These are phyloP conservation scores for Lasioglossum figueresi DNA, from an alignment of 2,888 invertebrate species.

Conservation along the genomic window DNA sequence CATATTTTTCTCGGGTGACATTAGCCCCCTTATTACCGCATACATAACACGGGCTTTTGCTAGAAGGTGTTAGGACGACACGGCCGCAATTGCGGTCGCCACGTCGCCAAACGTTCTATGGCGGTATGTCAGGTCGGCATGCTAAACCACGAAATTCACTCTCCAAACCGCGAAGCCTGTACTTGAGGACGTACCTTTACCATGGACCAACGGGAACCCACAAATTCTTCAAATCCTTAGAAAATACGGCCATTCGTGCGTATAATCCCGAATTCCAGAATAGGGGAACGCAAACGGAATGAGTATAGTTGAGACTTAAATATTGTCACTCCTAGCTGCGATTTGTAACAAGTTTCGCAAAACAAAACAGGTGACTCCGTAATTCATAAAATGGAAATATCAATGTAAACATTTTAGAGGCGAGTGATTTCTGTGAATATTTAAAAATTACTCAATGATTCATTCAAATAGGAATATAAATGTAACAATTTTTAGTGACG, in stretches of 20 bases:
- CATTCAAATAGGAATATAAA: not conserved
- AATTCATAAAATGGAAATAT: not conserved
- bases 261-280: not conserved
- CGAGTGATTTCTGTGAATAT: not conserved
- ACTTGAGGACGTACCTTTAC: conserved; percentile 29
- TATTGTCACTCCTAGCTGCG: not conserved
- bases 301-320: not conserved
- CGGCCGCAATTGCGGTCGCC: conserved; percentile 60
- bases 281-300: not conserved
- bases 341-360: not conserved
- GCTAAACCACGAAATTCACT: conserved; percentile 60
- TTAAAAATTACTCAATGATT: not conserved
- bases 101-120: conserved; percentile 57
- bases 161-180: conserved; percentile 48
- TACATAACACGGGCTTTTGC: conserved; percentile 38
- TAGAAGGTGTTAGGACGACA: conserved; percentile 51
- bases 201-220: not conserved
- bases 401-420: not conserved
- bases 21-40: conserved; percentile 37
- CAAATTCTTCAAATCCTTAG: conserved; percentile 12
- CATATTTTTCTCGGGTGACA: not conserved
- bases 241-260: not conserved
- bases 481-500: not conserved
- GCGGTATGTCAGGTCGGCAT: conserved; percentile 54
- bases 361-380: not conserved